Base-by-base conservation (phyloP, 2,113 vertebrate species). In the Ascaphus truei region DNA sequence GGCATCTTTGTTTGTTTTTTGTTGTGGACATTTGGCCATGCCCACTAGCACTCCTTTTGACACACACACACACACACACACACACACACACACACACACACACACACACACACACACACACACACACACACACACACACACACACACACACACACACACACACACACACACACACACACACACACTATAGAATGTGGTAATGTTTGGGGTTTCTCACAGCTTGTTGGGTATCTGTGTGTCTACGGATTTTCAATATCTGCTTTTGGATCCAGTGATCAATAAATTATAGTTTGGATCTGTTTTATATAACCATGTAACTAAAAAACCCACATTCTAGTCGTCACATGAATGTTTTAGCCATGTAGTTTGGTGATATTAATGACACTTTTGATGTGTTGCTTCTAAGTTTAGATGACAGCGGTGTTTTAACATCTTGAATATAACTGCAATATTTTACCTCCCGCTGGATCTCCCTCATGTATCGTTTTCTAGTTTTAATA, bases 371-470 rank as follows among this genome's bases (percentile, higher is more conserved):
- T 56, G 36, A 67, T 43, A 45, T 45, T 36, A 37, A 30, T 61
- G 67, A 71, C 52, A 30, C 33, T 39, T 51, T 39, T 61, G 67
- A 71, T 71, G 67, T 56, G 61, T 71, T 61, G 55, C 67, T 26
- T 34, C 52, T 61, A 39, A 41, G 33, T 71, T 50, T 71, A 22
- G 26, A 50, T 71, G 67, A 71, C 67, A 71, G 67, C 56, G n/a
- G 36, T 71, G 51, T 25, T 57, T 71, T 71, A 71, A 55, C 51
- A 71, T 60, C 67, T 61, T 51, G 47, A 71, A 61, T 61, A 71
- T 36, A 60, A 39, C 56, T 71, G 67, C 56, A 71, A 52, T 71
- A 71, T 71, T 71, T 71, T 61, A 71, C 56, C 57, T 71, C 26
- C 45, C 27, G 23, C 29, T 71, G 31, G 43, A 61, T 47, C 45